Evolutionary conservation across 1,140 invertebrate genomes (phyloP).

Genomic region (Penaeus japonicus): DNA sequence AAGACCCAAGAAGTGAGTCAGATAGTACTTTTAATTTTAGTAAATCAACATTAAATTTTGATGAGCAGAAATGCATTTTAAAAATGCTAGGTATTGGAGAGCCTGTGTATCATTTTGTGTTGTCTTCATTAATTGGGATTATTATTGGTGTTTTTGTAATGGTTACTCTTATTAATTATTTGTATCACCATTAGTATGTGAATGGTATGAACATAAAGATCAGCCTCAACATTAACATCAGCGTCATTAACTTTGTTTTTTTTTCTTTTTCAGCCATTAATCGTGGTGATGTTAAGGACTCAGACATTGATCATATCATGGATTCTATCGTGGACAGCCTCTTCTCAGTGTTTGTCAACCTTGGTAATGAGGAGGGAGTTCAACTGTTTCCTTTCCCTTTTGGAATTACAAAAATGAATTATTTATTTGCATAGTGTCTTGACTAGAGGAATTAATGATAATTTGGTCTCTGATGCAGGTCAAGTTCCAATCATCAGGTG

Average conservation of each 20-base stretch:
- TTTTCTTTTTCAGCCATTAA: constrained; percentile 81
- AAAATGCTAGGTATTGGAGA: too few relatives aligned
- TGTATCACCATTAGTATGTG: too few relatives aligned
- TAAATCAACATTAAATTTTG: too few relatives aligned
- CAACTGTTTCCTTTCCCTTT: too few relatives aligned
- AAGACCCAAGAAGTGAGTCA: too few relatives aligned
- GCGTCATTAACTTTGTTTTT: neutral
- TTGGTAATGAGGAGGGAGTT: constrained; percentile 69
- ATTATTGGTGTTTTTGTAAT: too few relatives aligned
- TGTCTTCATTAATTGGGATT: too few relatives aligned
- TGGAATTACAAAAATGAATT: too few relatives aligned
- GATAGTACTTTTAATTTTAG: too few relatives aligned
- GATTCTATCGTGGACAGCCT: constrained; percentile 94
- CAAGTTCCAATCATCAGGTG: constrained; percentile 95
- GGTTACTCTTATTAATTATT: too few relatives aligned
- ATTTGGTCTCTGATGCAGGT: constrained; percentile 66
- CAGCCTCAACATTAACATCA: neutral
- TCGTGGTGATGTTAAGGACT: constrained; percentile 91
- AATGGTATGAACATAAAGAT: neutral
- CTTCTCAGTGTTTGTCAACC: constrained; percentile 96
- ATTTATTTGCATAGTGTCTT: neutral
- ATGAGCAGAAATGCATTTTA: too few relatives aligned
- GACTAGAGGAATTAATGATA: neutral
- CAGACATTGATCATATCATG: constrained; percentile 94
- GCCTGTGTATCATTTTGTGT: too few relatives aligned